Evolutionary conservation across 2,888 invertebrate species (phyloP).

Genomic region (Epinotia brunnichana): DNA sequence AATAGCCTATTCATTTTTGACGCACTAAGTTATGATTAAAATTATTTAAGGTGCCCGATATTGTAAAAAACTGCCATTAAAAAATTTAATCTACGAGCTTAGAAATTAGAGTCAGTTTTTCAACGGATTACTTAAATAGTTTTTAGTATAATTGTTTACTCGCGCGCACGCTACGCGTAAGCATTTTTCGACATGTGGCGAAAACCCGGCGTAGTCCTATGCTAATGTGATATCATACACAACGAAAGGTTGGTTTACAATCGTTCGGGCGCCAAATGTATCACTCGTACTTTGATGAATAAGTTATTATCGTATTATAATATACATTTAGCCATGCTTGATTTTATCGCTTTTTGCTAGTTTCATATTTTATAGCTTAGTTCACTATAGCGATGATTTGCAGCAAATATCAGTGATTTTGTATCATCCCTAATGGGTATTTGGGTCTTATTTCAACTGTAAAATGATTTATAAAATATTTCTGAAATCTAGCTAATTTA

Average conservation of each 20-base stretch:
- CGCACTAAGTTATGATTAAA: background rate
- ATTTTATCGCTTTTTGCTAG: background rate
- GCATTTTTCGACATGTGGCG: background rate
- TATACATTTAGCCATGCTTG: background rate
- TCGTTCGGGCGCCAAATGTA: background rate
- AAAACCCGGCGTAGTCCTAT: background rate
- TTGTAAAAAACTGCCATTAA: no score
- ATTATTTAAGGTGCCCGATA: no score
- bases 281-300: background rate
- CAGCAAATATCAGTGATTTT: background rate
- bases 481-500: background rate
- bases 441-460: background rate
- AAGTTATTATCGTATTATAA: background rate
- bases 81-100: no score
- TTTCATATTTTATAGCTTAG: background rate
- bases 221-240: no score
- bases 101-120: no score
- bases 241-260: background rate
- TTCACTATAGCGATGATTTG: background rate
- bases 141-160: no score
- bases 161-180: background rate
- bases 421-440: background rate
- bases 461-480: background rate
- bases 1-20: slow-evolving; percentile 1
- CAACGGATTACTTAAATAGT: no score